Evolutionary conservation across 1,140 invertebrate species (phyloP).

Genomic region (Euwallacea fornicatus): DNA sequence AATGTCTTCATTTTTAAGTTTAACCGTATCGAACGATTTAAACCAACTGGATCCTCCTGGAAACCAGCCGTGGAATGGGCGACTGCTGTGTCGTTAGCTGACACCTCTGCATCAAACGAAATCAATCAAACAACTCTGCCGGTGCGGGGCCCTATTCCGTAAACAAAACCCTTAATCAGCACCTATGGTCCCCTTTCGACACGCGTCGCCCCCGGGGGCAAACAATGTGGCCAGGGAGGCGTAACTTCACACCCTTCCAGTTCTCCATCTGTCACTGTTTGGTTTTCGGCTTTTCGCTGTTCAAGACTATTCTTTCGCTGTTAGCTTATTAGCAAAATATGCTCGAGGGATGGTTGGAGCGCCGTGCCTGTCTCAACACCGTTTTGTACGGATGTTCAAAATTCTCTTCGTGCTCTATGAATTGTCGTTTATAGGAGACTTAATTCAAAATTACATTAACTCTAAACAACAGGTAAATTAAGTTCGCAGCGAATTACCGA

Average conservation of each 20-base stretch:
- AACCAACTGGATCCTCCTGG: too few species aligned
- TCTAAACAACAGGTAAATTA: slow-evolving; percentile 27
- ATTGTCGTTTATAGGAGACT: too few species aligned
- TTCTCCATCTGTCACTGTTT: slow-evolving; percentile 38
- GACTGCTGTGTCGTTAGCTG: too few species aligned
- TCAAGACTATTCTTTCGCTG: slow-evolving; percentile 27
- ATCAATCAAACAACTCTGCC: slow-evolving; percentile 13
- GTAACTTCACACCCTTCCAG: slow-evolving; percentile 39
- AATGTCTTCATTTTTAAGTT: too few species aligned
- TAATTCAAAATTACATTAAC: slow-evolving; percentile 32
- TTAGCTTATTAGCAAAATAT: slow-evolving; percentile 10
- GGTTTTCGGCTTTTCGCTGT: slow-evolving; percentile 35
- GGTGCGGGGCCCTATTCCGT: slow-evolving; percentile 20
- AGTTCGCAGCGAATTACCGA: slow-evolving; percentile 37
- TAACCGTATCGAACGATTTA: too few species aligned
- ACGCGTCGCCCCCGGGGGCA: slow-evolving; percentile 31
- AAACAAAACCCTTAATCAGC: slow-evolving; percentile 37
- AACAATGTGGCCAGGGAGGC: slow-evolving; percentile 39
- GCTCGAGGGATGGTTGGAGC: background rate
- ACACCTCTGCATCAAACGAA: background rate
- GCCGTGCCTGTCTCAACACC: too few species aligned
- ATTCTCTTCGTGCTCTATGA: too few species aligned
- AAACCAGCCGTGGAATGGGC: too few species aligned
- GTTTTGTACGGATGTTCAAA: too few species aligned
- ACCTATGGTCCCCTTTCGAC: slow-evolving; percentile 35